phyloP scores from a whole-genome alignment of 2,797 vertebrate genomes.

The Leptoclinus maculatus region DNA sequence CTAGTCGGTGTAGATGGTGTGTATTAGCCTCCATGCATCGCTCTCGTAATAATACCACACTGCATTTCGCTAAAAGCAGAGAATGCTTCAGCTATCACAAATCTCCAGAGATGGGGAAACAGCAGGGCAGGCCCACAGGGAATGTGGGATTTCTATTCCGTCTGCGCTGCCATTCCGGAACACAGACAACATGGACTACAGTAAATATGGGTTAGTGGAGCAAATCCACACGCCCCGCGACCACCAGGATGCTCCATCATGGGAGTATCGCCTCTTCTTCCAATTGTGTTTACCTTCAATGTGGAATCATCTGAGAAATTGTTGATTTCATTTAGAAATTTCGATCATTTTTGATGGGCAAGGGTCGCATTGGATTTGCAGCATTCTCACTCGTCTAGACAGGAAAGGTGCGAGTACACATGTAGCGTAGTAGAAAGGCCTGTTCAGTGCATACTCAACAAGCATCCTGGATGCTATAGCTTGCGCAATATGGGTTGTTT shows the following conservation, averaged over 20 bases:
- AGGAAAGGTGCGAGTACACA: conserved; percentile 19
- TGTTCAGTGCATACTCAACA: conserved; percentile 27
- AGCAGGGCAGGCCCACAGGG: conserved; percentile 16
- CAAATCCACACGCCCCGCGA: conserved; percentile 61
- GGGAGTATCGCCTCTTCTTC: neutral
- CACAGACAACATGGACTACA: conserved; percentile 29
- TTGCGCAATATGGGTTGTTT: neutral
- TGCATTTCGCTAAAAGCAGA: conserved; percentile 8
- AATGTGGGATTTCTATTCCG: neutral
- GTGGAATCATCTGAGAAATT: no score
- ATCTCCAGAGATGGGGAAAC: neutral
- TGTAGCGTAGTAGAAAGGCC: conserved; percentile 46
- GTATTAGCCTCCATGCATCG: neutral
- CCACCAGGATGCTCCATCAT: conserved; percentile 27
- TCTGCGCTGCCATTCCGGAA: conserved; percentile 32
- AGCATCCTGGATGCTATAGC: neutral
- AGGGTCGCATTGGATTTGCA: conserved; percentile 17
- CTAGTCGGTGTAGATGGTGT: neutral
- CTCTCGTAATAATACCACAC: neutral
- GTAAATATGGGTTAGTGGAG: conserved; percentile 81
- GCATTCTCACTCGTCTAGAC: conserved; percentile 57
- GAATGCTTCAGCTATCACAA: neutral
- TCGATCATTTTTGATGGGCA: neutral
- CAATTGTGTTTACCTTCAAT: neutral
- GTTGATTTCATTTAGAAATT: neutral